Conservation (phyloP, 2,113 vertebrate genomes). For the Limnothrissa miodon region DNA sequence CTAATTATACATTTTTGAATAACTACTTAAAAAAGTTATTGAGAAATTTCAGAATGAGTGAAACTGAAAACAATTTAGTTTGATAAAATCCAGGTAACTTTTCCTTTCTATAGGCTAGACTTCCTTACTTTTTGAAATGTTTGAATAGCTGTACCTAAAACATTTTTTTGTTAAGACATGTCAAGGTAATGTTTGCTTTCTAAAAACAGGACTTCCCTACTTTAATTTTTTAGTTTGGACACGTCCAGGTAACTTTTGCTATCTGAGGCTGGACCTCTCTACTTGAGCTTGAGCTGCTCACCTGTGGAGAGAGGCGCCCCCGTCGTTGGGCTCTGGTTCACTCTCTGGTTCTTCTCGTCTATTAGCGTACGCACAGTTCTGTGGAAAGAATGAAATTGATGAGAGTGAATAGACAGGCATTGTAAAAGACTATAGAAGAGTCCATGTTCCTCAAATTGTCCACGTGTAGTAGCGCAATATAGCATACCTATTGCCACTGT, state of each 20-base stretch:
- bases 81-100: too few species aligned
- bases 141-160: too few species aligned
- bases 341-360: neutral
- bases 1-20: too few species aligned
- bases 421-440: too few species aligned
- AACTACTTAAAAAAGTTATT: too few species aligned
- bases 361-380: constrained; percentile 56
- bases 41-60: too few species aligned
- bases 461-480: neutral
- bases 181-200: neutral
- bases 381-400: constrained; percentile 44
- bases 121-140: too few species aligned
- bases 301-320: constrained; percentile 53
- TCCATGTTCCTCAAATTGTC: neutral
- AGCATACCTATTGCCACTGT: neutral
- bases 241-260: neutral
- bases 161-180: neutral
- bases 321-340: constrained; percentile 33
- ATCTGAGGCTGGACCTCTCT: too few species aligned
- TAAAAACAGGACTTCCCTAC: too few species aligned
- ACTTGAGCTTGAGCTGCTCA: constrained; percentile 42
- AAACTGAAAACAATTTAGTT: too few species aligned
- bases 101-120: too few species aligned
- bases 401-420: constrained; percentile 38
- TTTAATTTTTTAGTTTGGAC: neutral